Base-by-base conservation (phyloP, 1,140 invertebrate genomes). In the Adoxophyes honmai region DNA sequence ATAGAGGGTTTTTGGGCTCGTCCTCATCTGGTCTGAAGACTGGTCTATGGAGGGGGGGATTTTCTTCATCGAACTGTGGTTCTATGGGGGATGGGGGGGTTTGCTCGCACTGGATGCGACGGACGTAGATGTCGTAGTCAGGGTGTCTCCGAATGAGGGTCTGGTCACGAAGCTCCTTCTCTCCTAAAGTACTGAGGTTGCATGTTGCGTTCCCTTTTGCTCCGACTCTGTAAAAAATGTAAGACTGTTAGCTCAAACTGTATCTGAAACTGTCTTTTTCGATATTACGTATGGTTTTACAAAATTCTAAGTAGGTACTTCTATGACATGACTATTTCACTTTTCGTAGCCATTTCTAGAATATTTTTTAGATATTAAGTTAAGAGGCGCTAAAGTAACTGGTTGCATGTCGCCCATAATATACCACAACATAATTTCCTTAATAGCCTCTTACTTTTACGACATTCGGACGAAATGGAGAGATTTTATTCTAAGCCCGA, bases 131-230 rank as follows among this genome's bases (percentile, higher is more conserved):
- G 34, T 88, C 85, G 28, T 84, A 88, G 42, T 88, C 83, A 3
- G 85, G 78, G 55, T 88, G 65, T 3, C 73, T 67, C 28, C 57
- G 59, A 5, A 85, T 68, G 1, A 77, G 51, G 36, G 68, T 78
- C n/a, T 77, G 76, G 13, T 80, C 81, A 60, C 80, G 81, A 3
- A 88, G 58, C 42, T 85, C 73, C 14, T 76, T 81, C 53, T 86
- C 81, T 21, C 65, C 65, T 11, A 74, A 9, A 11, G 75, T 82
- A 54, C 85, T 78, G 0, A 88, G 64, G 16, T 86, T 73, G 44
- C 85, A 88, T 4, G 83, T 85, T 7, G 85, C 81, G 13, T 88
- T 88, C 42, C 85, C 85, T 74, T 86, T 86, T 4, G 85, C 85
- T 5, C 85, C 85, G 7, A 88, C 81, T 0, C 85, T 88, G 78